Evolutionary conservation across 2,797 vertebrate genomes (phyloP).

Genomic region (Meda fulgida): DNA sequence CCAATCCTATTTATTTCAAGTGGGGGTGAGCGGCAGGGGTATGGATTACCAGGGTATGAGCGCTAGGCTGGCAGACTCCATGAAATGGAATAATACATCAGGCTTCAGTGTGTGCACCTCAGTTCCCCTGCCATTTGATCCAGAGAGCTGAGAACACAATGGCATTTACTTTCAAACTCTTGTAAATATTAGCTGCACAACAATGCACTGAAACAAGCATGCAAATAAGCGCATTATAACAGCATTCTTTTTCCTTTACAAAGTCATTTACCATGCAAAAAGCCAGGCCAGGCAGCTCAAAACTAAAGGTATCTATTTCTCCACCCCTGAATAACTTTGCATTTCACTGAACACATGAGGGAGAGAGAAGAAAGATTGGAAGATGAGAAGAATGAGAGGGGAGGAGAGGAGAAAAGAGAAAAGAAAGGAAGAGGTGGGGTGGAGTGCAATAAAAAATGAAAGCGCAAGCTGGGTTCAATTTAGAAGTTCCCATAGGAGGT

Average conservation of each 20-base stretch:
- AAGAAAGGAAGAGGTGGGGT: constrained; percentile 35
- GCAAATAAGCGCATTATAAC: constrained; percentile 66
- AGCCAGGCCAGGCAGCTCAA: constrained; percentile 78
- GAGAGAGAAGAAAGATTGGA: constrained; percentile 74
- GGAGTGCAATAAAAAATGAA: constrained; percentile 74
- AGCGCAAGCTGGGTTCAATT: constrained; percentile 85
- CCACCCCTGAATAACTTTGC: constrained; percentile 81
- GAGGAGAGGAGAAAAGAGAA: not conserved
- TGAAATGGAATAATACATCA: constrained; percentile 67
- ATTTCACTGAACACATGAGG: constrained; percentile 81
- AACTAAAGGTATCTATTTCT: constrained; percentile 76
- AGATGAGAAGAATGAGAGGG: constrained; percentile 54
- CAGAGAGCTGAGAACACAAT: constrained; percentile 65
- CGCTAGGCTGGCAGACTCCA: constrained; percentile 59
- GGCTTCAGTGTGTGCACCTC: constrained; percentile 60
- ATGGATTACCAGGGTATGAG: constrained; percentile 59
- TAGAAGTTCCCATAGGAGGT: constrained; percentile 82
- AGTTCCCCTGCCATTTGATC: constrained; percentile 69
- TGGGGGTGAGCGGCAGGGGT: constrained; percentile 57
- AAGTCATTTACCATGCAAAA: constrained; percentile 78
- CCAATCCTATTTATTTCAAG: constrained; percentile 66
- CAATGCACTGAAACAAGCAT: constrained; percentile 68
- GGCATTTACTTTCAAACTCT: constrained; percentile 70
- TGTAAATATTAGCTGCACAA: constrained; percentile 73
- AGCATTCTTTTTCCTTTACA: constrained; percentile 69